Base-by-base conservation (phyloP, 2,888 invertebrate species). In the Trissolcus brochymenae region DNA sequence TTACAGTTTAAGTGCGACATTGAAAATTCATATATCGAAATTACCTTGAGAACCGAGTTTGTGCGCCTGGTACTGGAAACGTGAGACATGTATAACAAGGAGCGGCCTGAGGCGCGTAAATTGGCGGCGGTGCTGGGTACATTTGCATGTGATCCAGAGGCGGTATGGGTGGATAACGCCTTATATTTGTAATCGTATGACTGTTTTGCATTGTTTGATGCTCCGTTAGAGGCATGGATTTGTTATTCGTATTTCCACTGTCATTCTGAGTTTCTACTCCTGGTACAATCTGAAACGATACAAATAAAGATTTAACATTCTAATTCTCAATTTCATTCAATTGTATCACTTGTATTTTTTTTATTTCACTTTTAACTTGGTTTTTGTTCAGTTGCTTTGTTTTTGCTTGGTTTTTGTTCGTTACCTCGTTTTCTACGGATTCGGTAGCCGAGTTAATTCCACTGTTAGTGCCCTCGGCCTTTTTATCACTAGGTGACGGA, bases 21-120 rank as follows among this genome's bases (percentile, higher is more conserved):
- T 56, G 35, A 35, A 6, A 19, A 19, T 21, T 29, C 16, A 21
- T 25, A 49, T 49, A 43, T 51, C 16, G 17, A 53, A 55, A 53
- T 57, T 82, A 87, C 88, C 87, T 88, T 61, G 87, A 79, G 81
- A 85, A 88, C 79, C 88, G 88, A 80, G 85, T 86, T 75, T 85
- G 88, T 60, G 87, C 81, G 16, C 87, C 87, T 46, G 88, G 84
- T 29, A 88, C 87, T 64, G 88, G 88, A 74, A 89, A 83, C 13
- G 87, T 84, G 46, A 89, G 84, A 79, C 89, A 89, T 16, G 87
- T 83, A 59, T 87, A 89, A 66, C 89, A 89, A 0, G 87, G 82
- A 73, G 86, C 82, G 74, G 87, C 87, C 60, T 86, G 86, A 49
- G 87, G 80, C 62, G 87, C 84, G 59, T 87, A 87, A 66, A 88